phyloP scores from a whole-genome alignment of 2,888 invertebrate genomes.

The Rhagonycha lutea region DNA sequence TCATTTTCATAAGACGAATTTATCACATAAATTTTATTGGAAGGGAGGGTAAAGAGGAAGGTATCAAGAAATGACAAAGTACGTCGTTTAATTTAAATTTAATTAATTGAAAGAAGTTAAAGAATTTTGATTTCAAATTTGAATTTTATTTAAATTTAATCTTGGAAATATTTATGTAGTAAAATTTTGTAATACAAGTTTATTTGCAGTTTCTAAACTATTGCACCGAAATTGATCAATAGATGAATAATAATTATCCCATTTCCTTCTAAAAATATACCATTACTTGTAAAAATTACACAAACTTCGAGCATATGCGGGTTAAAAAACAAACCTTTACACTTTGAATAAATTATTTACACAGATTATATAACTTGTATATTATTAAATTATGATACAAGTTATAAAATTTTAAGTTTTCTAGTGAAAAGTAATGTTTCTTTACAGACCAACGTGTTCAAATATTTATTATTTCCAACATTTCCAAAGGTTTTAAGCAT shows the following conservation, averaged over 20 bases:
- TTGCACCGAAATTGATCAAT: neutral
- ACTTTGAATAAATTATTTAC: neutral
- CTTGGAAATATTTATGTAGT: neutral
- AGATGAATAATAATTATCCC: neutral
- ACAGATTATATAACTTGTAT: neutral
- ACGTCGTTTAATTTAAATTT: neutral
- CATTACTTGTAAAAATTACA: neutral
- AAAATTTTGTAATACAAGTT: neutral
- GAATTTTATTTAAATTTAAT: neutral
- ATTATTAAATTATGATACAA: neutral
- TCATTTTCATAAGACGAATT: neutral
- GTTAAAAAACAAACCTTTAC: neutral
- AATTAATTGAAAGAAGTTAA: neutral
- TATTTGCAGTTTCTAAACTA: neutral
- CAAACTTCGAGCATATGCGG: neutral
- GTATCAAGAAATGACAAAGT: neutral
- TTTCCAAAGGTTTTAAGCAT: no score
- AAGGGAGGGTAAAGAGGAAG: neutral
- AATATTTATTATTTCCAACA: no score
- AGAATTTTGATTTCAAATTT: neutral
- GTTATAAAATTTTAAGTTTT: neutral
- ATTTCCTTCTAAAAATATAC: neutral
- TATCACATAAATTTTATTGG: neutral
- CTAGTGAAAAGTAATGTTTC: no score
- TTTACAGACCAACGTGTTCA: no score